Base-by-base conservation (phyloP, 2,888 invertebrate species). In the Diarsia rubi region DNA sequence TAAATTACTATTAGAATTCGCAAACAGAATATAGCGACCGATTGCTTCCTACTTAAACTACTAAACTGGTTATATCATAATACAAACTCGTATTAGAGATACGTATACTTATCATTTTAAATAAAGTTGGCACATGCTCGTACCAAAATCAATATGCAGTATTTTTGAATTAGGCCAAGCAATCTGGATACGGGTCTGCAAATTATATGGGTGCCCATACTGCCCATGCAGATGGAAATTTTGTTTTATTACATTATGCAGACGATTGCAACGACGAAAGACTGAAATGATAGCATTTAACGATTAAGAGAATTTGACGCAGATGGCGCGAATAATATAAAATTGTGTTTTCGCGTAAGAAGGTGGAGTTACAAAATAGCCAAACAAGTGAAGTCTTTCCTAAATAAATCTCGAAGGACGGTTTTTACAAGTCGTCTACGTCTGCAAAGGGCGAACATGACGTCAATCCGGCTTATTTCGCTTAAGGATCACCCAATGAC, bases 381-480 rank as follows among this genome's bases (percentile, higher is more conserved):
- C 19, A 64, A n/a, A 3, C 44, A 37, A 12, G 21, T 69, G 24
- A 47, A 44, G 12, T 21, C 45, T 63, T 69, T 16, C 47, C 44
- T 14, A 27, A 77, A 70, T 64, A 62, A 54, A 66, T 66, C 44
- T 73, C 59, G 44, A 74, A 74, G 62, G 64, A 62, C 63, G 21
- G 27, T 47, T 65, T 47, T 27, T 37, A 60, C 42, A 77, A 73
- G 66, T 77, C 37, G 37, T 37, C 37, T 37, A 65, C 12, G 44
- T 52, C 69, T 72, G 21, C 27, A 70, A 73, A 78, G 66, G 44
- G 68, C 37, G 44, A 60, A 52, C 83, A 90, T 91, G 90, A 91
- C 91, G 91, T 93, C 91, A 92, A 88, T 87, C 79, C 80, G 80
- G 90, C 88, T 92, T 92, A 92, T 88, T 87, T 88, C 83, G 85